Percentiles rank a stretch among this genome's conserved stretches.
Evolutionary conservation across 1,140 invertebrate species (phyloP).

Genomic region (Halyomorpha halys): DNA sequence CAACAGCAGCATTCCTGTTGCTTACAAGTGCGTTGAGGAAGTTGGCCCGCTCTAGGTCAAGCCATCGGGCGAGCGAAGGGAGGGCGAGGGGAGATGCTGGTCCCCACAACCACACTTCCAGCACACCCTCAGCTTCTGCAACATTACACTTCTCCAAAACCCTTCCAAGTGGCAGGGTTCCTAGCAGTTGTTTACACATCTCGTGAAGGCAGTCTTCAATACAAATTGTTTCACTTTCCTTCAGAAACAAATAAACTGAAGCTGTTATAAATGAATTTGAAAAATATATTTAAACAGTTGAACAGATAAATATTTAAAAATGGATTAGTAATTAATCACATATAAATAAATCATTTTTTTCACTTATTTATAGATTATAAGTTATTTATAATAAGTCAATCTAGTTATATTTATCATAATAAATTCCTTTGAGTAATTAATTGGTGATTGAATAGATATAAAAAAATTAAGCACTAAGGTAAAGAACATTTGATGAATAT

Average conservation of each 20-base stretch:
- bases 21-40: slow-evolving; percentile 65
- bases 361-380: no score
- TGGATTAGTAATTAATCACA: no score
- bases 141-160: slow-evolving; percentile 24
- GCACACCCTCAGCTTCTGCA: slow-evolving; percentile 49
- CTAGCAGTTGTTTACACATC: slow-evolving; percentile 22
- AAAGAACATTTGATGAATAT: no score
- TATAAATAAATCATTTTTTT: no score
- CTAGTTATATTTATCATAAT: no score
- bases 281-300: no score
- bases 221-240: slow-evolving; percentile 12
- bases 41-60: slow-evolving; percentile 71
- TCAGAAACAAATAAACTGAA: not conserved
- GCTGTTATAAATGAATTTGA: no score
- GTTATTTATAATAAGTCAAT: no score
- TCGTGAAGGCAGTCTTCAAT: not conserved
- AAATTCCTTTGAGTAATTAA: no score
- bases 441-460: no score
- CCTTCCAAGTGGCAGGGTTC: slow-evolving; percentile 34
- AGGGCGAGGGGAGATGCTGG: slow-evolving; percentile 48
- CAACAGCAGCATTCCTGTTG: slow-evolving; percentile 47
- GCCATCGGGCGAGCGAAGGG: slow-evolving; percentile 45
- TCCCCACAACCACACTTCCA: slow-evolving; percentile 78
- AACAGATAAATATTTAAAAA: no score
- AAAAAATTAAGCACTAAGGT: no score